Evolutionary conservation across 2,797 vertebrate genomes (phyloP).

Genomic region (Phataginus tetradactyla): DNA sequence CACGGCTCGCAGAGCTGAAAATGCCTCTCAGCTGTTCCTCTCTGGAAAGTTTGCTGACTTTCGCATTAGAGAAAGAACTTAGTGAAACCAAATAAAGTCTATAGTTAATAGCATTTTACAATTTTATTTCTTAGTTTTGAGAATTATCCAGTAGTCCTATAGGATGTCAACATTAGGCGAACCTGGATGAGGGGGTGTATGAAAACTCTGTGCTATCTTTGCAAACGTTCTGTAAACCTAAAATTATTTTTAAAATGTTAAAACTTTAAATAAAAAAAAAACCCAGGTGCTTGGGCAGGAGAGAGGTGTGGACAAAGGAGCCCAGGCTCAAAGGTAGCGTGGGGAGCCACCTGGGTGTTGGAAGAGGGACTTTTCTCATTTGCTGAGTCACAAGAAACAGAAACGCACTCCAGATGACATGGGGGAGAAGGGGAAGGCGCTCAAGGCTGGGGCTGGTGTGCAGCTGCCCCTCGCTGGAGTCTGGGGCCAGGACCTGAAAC

Average conservation of each 20-base stretch:
- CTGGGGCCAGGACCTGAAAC: too few species aligned
- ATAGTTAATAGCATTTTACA: neutral
- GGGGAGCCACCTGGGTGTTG: neutral
- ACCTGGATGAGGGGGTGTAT: neutral
- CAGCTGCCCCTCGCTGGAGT: too few species aligned
- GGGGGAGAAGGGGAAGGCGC: neutral
- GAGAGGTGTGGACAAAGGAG: neutral
- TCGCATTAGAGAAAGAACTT: neutral
- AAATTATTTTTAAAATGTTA: neutral
- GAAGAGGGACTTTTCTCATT: neutral
- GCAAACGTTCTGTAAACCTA: neutral
- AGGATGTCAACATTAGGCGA: neutral
- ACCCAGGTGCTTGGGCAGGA: neutral
- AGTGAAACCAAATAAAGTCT: neutral
- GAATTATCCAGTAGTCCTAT: neutral
- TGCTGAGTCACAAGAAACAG: neutral
- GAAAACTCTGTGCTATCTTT: neutral
- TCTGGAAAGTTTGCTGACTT: neutral
- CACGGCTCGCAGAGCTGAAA: neutral
- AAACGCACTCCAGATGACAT: neutral
- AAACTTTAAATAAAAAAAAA: neutral
- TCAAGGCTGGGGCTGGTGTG: neutral
- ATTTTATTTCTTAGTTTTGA: neutral
- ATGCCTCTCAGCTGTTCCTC: neutral
- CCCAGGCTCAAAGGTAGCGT: neutral